Conservation (phyloP, 1,140 invertebrate species). For the Atta texana region DNA sequence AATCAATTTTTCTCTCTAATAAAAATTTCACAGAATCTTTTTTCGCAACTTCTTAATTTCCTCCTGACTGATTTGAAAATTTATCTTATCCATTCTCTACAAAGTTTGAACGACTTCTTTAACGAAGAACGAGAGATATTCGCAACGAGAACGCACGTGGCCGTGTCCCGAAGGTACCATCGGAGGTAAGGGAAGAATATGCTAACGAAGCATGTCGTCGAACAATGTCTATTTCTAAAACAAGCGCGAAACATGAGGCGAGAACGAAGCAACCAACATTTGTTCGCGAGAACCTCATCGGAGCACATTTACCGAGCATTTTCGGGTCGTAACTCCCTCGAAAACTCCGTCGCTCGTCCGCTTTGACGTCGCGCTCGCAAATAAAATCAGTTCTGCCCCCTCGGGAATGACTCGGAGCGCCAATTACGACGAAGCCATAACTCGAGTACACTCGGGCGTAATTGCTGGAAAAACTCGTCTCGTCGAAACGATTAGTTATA, state of each 20-base stretch:
- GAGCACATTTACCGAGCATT: slow-evolving; percentile 38
- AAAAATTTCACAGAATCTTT: slow-evolving; percentile 13
- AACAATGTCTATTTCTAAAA: slow-evolving; percentile 64
- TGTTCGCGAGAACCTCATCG: slow-evolving; percentile 20
- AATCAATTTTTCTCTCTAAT: background rate
- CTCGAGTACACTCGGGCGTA: slow-evolving; percentile 13
- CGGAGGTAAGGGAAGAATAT: slow-evolving; percentile 39
- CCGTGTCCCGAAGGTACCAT: background rate
- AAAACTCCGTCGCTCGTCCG: background rate
- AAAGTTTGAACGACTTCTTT: background rate
- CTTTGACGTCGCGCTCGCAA: slow-evolving; percentile 38
- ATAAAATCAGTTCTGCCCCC: slow-evolving; percentile 45
- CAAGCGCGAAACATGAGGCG: slow-evolving; percentile 48
- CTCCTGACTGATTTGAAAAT: background rate
- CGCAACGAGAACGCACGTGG: background rate
- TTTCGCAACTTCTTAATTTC: background rate
- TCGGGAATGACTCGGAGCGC: background rate
- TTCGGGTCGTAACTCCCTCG: slow-evolving; percentile 29
- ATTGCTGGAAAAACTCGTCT: slow-evolving; percentile 39
- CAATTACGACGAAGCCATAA: slow-evolving; percentile 45
- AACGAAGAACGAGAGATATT: slow-evolving; percentile 8
- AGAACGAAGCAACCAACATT: slow-evolving; percentile 22
- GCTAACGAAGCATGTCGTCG: slow-evolving; percentile 59
- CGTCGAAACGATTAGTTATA: background rate
- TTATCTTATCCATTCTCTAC: background rate